Evolutionary conservation across 2,888 invertebrate genomes (phyloP), one percentile per base, ranked within the genome.

Genomic region (Thymelicus acteon): DNA sequence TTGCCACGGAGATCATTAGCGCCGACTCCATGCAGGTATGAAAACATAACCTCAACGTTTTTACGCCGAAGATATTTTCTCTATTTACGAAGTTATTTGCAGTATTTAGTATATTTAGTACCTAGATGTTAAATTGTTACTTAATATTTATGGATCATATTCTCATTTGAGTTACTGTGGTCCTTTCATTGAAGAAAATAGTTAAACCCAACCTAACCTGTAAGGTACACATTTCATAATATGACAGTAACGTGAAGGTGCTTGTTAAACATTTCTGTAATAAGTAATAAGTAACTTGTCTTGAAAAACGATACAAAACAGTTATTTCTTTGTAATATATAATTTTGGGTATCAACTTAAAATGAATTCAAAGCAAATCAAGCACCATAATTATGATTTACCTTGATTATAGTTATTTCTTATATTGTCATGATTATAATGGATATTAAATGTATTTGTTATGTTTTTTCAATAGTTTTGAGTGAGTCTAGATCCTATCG

Each of bases 1-100:
- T 97, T 88, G 95, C 95, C 76, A 97, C 98, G 39, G 99, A 99
- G 95, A 97, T 99, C 72, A 97, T 99, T 73, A 99, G 98, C 83
- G 99, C 99, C 0, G 99, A 99, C 95, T 99, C 99, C 24, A 99
- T 99, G 99, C 99, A 99, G 96, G 98, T 98, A 84, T 78, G 83
- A 80, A 69, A 37, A 74, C 75, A 76, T 91, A 90, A 91, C 90
- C 91, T 90, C 79, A 78, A 69, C 47, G 60, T n/a, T 47, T 44
- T 44, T 13, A 47, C 31, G 5, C 8, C n/a, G 5, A 39, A 48
- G 2, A 44, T 44, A 39, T 39, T 48, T n/a, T 60, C 15, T 60
- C 1, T 7, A 39, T n/a, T 48, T 37, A 12, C 24, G 3, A 10
- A 66, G 1, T 15, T 31, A 19, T 31, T 47, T 58, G 7, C 7